Evolutionary conservation across 2,113 vertebrate genomes (phyloP).

Genomic region (Stictonetta naevosa): DNA sequence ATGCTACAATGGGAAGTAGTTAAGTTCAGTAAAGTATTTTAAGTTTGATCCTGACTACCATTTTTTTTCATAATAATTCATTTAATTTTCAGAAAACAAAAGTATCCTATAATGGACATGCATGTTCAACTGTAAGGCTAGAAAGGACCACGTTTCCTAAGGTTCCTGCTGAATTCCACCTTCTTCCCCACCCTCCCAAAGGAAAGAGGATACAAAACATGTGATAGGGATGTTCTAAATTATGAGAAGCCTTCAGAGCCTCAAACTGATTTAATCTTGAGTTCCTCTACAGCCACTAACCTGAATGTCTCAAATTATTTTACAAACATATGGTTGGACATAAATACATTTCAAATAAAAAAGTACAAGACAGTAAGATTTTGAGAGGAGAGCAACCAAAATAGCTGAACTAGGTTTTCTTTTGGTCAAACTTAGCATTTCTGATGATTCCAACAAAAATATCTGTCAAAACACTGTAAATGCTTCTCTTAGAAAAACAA

Average conservation of each 20-base stretch:
- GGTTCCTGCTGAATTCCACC: neutral
- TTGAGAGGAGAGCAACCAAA: neutral
- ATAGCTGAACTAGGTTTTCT: neutral
- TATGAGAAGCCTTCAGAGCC: fast-evolving
- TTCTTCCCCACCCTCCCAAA: neutral
- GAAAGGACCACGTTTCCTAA: neutral
- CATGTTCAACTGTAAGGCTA: neutral
- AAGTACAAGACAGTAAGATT: neutral
- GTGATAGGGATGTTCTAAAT: neutral
- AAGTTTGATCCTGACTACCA: neutral
- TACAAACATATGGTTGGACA: neutral
- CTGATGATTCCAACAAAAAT: conserved; percentile 1
- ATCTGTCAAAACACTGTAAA: neutral
- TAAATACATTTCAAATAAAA: conserved; percentile 5
- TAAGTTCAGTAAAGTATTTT: neutral
- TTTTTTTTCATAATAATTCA: neutral
- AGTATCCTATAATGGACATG: neutral
- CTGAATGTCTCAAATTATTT: neutral
- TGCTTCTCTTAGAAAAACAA: neutral
- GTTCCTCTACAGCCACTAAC: neutral
- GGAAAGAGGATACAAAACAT: neutral
- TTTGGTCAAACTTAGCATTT: neutral
- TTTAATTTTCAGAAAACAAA: neutral
- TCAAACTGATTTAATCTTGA: neutral
- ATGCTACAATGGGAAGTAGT: neutral